Percentiles rank a stretch among this genome's conserved stretches.
Evolutionary conservation across 2,888 invertebrate genomes (phyloP).

Genomic region (Pachydiplax longipennis): DNA sequence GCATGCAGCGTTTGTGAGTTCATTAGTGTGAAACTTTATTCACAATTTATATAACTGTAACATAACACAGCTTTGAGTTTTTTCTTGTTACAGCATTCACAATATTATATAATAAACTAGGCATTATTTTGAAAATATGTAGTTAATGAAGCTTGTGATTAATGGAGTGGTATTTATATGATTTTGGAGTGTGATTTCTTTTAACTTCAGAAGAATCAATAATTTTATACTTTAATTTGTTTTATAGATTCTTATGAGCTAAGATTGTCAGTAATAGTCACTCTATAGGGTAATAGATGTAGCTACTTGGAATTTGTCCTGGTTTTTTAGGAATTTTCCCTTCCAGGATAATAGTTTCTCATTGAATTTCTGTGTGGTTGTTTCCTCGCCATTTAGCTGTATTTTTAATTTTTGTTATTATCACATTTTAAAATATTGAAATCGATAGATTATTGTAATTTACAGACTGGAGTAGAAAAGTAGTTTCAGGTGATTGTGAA

Average conservation of each 20-base stretch:
- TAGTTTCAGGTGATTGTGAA: neutral
- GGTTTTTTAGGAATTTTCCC: neutral
- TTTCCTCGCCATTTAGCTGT: neutral
- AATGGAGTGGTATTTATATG: constrained; percentile 29
- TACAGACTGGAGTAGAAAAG: neutral
- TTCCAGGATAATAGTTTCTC: neutral
- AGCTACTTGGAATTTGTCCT: neutral
- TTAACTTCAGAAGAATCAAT: neutral
- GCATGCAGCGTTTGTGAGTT: constrained; percentile 38
- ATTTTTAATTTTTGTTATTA: neutral
- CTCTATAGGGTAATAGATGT: neutral
- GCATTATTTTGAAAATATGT: constrained; percentile 15
- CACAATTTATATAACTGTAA: constrained; percentile 29
- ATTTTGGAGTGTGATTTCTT: constrained; percentile 27
- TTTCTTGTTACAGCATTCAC: constrained; percentile 26
- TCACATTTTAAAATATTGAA: neutral
- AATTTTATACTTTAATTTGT: constrained; percentile 1
- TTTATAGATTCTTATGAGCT: neutral
- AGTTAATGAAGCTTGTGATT: constrained; percentile 1
- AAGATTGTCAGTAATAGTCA: neutral
- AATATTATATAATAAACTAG: constrained; percentile 5
- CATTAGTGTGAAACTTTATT: constrained; percentile 32
- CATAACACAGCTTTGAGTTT: constrained; percentile 36
- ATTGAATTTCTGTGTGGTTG: neutral
- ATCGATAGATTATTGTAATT: neutral